These are phyloP conservation scores for Pachyuromys duprasi DNA, from an alignment of 2,797 vertebrate species.

Conservation along the genomic window DNA sequence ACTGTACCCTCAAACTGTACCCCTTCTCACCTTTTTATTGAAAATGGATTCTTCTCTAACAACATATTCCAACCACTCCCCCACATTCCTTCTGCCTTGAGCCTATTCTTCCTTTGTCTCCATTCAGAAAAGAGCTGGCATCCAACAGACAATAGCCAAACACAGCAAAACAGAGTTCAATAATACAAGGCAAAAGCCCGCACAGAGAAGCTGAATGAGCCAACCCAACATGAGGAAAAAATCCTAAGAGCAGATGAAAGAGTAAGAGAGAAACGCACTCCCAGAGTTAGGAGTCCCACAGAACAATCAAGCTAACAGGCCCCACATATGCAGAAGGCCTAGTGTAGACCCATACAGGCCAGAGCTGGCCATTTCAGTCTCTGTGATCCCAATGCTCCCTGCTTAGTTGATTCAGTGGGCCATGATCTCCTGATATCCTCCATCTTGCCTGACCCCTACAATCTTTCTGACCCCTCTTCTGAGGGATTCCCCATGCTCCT, in stretches of 20 bases:
- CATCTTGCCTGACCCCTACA: too few relatives aligned
- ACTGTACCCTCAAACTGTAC: neutral
- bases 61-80: too few relatives aligned
- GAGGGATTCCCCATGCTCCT: neutral
- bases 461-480: neutral
- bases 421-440: neutral
- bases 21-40: neutral
- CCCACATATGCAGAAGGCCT: neutral
- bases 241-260: neutral
- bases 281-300: too few relatives aligned
- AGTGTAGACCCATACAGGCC: too few relatives aligned
- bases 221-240: neutral
- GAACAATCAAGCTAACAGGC: neutral
- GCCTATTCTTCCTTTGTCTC: too few relatives aligned
- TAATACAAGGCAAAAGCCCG: neutral
- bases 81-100: too few relatives aligned
- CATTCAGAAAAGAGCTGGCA: neutral
- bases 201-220: neutral
- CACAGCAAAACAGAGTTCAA: neutral
- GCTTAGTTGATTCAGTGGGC: neutral
- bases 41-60: neutral
- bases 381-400: neutral
- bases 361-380: neutral
- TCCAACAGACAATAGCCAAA: neutral
- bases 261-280: neutral